These are phyloP conservation scores for Tetragonula clypearis DNA, from an alignment of 1,140 invertebrate species.

Conservation along the genomic window DNA sequence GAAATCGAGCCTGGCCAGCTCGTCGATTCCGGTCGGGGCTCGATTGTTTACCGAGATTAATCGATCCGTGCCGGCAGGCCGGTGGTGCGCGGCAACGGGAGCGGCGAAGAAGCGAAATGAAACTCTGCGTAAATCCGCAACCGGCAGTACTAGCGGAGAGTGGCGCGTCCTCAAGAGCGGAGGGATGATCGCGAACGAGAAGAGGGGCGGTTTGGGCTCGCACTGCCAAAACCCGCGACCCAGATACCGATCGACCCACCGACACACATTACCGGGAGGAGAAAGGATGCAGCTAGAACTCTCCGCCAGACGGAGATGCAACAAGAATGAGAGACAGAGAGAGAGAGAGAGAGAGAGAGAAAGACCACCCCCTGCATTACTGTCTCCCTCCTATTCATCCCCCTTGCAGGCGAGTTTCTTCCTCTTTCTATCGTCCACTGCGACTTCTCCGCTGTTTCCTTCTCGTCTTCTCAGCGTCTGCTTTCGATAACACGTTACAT, in stretches of 20 bases:
- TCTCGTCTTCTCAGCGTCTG: background rate
- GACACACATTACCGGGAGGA: conserved; percentile 66
- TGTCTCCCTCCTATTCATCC: background rate
- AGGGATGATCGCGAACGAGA: conserved; percentile 51
- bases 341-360: too few species aligned
- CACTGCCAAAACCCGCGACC: conserved; percentile 81
- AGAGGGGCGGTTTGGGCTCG: conserved; percentile 53
- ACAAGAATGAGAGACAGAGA: background rate
- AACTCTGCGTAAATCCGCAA: conserved; percentile 49
- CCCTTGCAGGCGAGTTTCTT: background rate
- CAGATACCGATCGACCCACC: conserved; percentile 81
- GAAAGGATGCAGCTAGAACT: conserved; percentile 26
- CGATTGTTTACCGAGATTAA: conserved; percentile 42
- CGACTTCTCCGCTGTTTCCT: conserved; percentile 26
- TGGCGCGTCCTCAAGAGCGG: conserved; percentile 37
- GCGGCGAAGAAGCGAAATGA: conserved; percentile 20
- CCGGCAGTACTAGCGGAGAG: conserved; percentile 26
- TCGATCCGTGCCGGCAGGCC: background rate
- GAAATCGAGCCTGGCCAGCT: background rate
- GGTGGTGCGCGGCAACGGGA: background rate
- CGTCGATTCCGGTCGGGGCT: conserved; percentile 12
- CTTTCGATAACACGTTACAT: background rate
- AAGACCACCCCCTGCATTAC: conserved; percentile 2
- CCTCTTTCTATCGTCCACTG: background rate
- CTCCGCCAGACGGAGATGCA: conserved; percentile 19